Conservation (phyloP, 2,888 invertebrate genomes). For the Tipula lateralis region DNA sequence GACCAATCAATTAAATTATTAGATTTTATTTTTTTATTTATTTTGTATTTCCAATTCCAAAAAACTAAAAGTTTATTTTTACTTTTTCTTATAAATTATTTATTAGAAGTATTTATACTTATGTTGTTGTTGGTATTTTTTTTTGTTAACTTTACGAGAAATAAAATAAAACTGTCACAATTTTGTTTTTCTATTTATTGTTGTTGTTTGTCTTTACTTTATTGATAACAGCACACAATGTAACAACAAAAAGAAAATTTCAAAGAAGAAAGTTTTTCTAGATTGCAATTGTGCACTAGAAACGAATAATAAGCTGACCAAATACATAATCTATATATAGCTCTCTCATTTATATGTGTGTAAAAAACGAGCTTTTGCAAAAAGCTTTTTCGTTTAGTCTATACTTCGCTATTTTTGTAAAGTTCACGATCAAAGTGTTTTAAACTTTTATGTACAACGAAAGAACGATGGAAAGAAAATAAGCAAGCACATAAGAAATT, state of each 20-base stretch:
- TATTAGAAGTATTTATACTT: not conserved
- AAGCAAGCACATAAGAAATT: not conserved
- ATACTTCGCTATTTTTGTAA: not conserved
- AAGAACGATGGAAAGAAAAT: not conserved
- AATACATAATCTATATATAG: too few relatives aligned
- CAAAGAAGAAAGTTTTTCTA: conserved; percentile 7
- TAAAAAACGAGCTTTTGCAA: not conserved
- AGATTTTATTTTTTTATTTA: not conserved
- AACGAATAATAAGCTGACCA: not conserved
- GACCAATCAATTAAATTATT: not conserved
- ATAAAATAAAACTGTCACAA: conserved; percentile 4
- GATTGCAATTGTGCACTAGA: conserved; percentile 15
- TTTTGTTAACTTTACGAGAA: not conserved
- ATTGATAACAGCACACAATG: not conserved
- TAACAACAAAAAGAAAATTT: not conserved
- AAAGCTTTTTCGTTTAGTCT: not conserved
- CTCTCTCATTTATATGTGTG: not conserved
- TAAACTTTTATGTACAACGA: not conserved
- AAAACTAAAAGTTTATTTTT: not conserved
- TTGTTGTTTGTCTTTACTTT: not conserved
- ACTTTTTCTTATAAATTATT: conserved; percentile 27
- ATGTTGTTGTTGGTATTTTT: not conserved
- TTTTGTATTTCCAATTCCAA: not conserved
- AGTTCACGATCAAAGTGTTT: not conserved
- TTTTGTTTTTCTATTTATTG: not conserved